phyloP scores from a whole-genome alignment of 2,888 invertebrate species.

The Hypena proboscidalis region DNA sequence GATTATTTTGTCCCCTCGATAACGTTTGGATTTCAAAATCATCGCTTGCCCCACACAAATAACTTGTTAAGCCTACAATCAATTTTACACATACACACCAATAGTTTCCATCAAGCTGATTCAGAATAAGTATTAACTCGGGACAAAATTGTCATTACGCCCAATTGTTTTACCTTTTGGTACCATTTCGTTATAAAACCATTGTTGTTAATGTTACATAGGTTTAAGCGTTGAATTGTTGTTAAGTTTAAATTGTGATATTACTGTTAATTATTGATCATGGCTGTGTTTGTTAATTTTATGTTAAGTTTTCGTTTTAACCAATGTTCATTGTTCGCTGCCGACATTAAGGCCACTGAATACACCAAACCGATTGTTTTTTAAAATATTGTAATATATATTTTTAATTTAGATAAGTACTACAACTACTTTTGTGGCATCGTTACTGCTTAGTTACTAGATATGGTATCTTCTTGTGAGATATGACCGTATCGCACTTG shows the following conservation, averaged over 20 bases:
- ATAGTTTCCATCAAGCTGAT: conserved; percentile 30
- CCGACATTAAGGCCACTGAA: conserved; percentile 78
- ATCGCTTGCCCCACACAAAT: conserved; percentile 20
- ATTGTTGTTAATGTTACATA: conserved; percentile 67
- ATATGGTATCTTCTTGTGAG: too few species aligned
- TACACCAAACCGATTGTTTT: conserved; percentile 37
- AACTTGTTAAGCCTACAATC: conserved; percentile 35
- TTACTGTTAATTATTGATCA: conserved; percentile 61
- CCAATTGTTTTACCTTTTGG: conserved; percentile 48
- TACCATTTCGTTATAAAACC: conserved; percentile 45
- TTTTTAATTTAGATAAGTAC: conserved; percentile 45
- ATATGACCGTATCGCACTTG: too few species aligned
- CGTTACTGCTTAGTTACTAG: too few species aligned
- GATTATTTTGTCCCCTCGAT: conserved; percentile 58
- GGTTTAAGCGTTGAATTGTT: conserved; percentile 78
- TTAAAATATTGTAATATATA: conserved; percentile 40
- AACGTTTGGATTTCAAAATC: conserved; percentile 21
- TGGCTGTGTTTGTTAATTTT: conserved; percentile 85
- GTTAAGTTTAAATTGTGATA: conserved; percentile 78
- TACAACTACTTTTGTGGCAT: conserved; percentile 25
- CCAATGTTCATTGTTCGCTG: conserved; percentile 66
- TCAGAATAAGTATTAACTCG: conserved; percentile 33
- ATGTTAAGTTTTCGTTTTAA: conserved; percentile 84
- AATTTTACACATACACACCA: conserved; percentile 35
- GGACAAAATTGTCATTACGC: conserved; percentile 73